Conservation (phyloP, 92 coral and sea anemone species). For the Muricea muricata region DNA sequence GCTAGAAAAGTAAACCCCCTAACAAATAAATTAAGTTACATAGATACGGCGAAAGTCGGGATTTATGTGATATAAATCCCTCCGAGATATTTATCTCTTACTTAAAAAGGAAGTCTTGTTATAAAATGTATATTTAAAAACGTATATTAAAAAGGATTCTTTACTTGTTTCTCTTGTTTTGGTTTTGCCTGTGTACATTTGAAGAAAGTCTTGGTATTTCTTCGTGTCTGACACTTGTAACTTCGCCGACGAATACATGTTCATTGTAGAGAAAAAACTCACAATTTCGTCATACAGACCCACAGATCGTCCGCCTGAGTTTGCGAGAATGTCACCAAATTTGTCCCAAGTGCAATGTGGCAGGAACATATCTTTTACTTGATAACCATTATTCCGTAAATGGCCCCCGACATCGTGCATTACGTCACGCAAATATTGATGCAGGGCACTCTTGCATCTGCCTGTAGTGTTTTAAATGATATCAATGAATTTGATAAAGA, state of each 20-base stretch:
- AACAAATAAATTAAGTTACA: too few species aligned
- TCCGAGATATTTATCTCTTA: too few species aligned
- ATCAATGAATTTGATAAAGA: too few species aligned
- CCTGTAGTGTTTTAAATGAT: conserved; percentile 27
- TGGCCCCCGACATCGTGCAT: conserved; percentile 19
- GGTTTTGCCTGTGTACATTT: conserved; percentile 14
- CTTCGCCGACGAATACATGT: conserved; percentile 42
- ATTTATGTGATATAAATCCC: not conserved
- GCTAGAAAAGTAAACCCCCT: too few species aligned
- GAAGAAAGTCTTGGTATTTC: not conserved
- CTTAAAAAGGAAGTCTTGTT: not conserved
- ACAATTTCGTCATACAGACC: conserved; percentile 44
- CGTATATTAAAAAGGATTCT: not conserved
- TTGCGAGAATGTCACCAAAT: not conserved
- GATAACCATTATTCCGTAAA: not conserved
- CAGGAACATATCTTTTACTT: not conserved
- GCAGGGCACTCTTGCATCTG: conserved; percentile 48
- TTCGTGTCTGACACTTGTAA: conserved; percentile 39
- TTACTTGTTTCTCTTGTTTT: conserved; percentile 16
- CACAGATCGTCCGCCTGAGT: conserved; percentile 1
- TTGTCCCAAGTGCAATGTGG: conserved; percentile 9
- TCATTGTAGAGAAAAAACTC: conserved; percentile 43
- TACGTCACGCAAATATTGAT: conserved; percentile 40
- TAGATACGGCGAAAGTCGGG: too few species aligned
- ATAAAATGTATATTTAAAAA: not conserved